Conservation (phyloP, 2,888 invertebrate species). For the Scaptomyza cyrtandrae region DNA sequence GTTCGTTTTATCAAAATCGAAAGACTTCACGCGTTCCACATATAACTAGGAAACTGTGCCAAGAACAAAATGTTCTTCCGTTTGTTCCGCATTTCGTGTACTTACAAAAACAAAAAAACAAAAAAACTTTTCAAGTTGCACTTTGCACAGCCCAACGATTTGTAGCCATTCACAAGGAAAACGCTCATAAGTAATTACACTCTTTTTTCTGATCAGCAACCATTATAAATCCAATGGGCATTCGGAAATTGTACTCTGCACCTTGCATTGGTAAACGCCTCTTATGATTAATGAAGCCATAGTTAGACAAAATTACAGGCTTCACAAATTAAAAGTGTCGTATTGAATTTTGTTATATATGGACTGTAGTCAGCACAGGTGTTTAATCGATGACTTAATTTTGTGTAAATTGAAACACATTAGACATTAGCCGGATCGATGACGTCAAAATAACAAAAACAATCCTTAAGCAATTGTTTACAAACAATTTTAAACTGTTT, state of each 20-base stretch:
- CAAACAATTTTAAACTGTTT: conserved; percentile 9
- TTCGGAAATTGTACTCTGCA: conserved; percentile 31
- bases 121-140: conserved; percentile 19
- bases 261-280: conserved; percentile 34
- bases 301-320: conserved; percentile 16
- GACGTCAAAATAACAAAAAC: conserved; percentile 23
- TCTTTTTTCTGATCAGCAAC: conserved; percentile 4
- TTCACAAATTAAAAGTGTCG: not conserved
- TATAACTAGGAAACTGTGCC: conserved; percentile 45
- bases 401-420: conserved; percentile 27
- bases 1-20: conserved; percentile 16
- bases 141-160: conserved; percentile 38
- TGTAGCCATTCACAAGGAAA: conserved; percentile 46
- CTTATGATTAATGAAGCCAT: conserved; percentile 26
- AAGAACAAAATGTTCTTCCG: conserved; percentile 37
- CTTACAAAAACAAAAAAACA: too few relatives aligned
- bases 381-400: conserved; percentile 35
- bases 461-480: conserved; percentile 29
- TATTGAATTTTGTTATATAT: conserved; percentile 1
- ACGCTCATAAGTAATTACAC: conserved; percentile 9
- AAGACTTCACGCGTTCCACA: conserved; percentile 31
- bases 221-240: conserved; percentile 1
- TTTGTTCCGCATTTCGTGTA: conserved; percentile 14
- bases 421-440: conserved; percentile 30
- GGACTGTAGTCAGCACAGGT: conserved; percentile 14